Percentiles rank a stretch among this genome's conserved stretches.
phyloP scores from a whole-genome alignment of 2,113 vertebrate species.

The Elanoides forficatus region DNA sequence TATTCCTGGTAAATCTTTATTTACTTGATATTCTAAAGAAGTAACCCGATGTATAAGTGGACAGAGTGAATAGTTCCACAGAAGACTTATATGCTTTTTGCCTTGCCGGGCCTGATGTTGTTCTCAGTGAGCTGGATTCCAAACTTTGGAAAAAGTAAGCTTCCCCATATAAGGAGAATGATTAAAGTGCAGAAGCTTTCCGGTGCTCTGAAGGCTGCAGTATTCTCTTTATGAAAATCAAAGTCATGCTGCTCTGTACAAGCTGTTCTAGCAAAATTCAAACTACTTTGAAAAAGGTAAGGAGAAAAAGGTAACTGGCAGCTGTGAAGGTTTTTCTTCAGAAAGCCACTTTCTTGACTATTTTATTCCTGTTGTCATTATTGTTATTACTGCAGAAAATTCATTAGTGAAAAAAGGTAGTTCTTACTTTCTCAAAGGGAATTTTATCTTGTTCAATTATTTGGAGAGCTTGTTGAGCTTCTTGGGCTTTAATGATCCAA shows the following conservation, averaged over 20 bases:
- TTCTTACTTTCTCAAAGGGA: neutral
- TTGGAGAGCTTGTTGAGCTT: neutral
- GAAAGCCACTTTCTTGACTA: neutral
- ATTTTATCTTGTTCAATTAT: neutral
- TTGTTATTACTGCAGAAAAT: neutral
- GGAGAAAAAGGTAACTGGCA: neutral
- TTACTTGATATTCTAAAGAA: neutral
- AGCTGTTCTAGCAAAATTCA: neutral
- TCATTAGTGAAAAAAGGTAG: neutral
- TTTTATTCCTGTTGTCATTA: neutral
- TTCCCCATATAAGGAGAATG: neutral
- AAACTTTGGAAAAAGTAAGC: neutral
- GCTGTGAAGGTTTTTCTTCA: neutral
- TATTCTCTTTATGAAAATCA: neutral
- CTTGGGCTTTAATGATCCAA: neutral
- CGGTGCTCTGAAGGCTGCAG: neutral
- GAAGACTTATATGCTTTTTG: neutral
- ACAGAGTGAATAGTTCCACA: neutral
- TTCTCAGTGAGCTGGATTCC: neutral
- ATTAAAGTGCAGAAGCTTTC: neutral
- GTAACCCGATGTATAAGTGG: neutral
- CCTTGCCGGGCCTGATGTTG: neutral
- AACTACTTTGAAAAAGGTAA: neutral
- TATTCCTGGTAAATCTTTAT: neutral
- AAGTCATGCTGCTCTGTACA: neutral